Evolutionary conservation across 2,888 invertebrate species (phyloP), one percentile per base, ranked within the genome.

Genomic region (Deilephila porcellus): DNA sequence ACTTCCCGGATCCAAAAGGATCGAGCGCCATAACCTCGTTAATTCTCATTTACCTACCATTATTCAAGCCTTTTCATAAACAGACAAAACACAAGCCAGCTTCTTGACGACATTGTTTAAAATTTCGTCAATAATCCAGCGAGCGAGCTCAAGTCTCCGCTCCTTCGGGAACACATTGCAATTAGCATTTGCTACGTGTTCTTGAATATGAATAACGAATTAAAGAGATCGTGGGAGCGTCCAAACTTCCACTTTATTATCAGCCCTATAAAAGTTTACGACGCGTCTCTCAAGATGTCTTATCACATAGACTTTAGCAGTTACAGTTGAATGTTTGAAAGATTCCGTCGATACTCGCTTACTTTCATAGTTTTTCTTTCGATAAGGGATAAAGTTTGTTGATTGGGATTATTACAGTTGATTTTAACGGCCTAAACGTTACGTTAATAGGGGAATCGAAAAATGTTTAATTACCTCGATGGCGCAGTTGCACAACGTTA

Each of bases 171-270:
- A 79, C 79, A 76, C 78, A 72, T 63, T 32, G 71, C 53, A 73
- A 82, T 82, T 83, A 83, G 80, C 82, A 85, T 83, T 86, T 84
- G 76, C 72, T 75, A 85, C 83, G 87, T 88, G 86, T 80, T 80
- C 74, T 78, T 70, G 85, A 88, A 88, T 86, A 87, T 88, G 86
- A 86, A 86, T 86, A 84, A 83, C 80, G 86, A 87, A 87, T 88
- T 87, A 88, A 82, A 79, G 75, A 73, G 74, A 60, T n/a, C 77
- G 75, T 74, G 78, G 76, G 72, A 74, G 77, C 74, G 74, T 70
- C 74, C 75, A 77, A 78, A 81, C 80, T 83, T 83, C 73, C 83
- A 81, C 81, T 84, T 84, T 83, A 84, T 83, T 82, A 82, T 77
- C 77, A 71, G 67, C 75, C 76, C 77, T 82, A 82, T 82, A 82